A percentile compares a stretch with the other conserved stretches of the same genome.
Evolutionary conservation across 2,888 invertebrate species (phyloP).

Genomic region (Acronicta alni): DNA sequence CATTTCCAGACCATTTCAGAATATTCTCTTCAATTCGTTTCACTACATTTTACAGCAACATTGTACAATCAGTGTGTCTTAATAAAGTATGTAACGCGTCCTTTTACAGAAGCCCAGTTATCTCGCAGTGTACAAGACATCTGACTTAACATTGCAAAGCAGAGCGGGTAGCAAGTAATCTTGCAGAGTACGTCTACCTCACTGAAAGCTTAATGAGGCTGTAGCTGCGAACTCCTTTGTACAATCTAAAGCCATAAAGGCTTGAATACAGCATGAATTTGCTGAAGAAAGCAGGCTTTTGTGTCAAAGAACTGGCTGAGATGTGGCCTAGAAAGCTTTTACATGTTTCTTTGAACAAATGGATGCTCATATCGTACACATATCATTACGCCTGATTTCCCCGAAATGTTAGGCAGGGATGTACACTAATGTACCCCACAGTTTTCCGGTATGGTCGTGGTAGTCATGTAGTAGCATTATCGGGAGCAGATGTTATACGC

Average conservation of each 20-base stretch:
- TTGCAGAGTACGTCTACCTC: constrained; percentile 20
- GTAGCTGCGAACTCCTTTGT: constrained; percentile 24
- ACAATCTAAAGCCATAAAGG: constrained; percentile 21
- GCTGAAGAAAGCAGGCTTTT: constrained; percentile 32
- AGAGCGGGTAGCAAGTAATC: constrained; percentile 17
- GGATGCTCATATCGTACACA: too few relatives aligned
- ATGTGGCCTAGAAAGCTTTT: constrained; percentile 33
- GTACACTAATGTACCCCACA: too few relatives aligned
- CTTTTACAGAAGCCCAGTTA: background rate
- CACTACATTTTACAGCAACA: too few relatives aligned
- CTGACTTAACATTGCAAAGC: background rate
- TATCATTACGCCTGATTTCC: too few relatives aligned
- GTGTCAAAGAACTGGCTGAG: constrained; percentile 29
- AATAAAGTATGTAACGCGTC: background rate
- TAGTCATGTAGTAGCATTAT: too few relatives aligned
- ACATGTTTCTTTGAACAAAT: constrained; percentile 21
- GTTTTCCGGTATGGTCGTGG: too few relatives aligned
- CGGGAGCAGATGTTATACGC: too few relatives aligned
- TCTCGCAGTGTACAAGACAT: constrained; percentile 2
- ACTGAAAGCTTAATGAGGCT: constrained; percentile 55
- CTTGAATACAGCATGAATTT: constrained; percentile 47
- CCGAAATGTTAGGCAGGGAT: too few relatives aligned
- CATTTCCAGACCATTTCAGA: too few relatives aligned
- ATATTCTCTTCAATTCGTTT: too few relatives aligned
- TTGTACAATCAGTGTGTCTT: too few relatives aligned